Evolutionary conservation across 2,113 vertebrate species (phyloP).

Genomic region (Dicerorhinus sumatrensis): DNA sequence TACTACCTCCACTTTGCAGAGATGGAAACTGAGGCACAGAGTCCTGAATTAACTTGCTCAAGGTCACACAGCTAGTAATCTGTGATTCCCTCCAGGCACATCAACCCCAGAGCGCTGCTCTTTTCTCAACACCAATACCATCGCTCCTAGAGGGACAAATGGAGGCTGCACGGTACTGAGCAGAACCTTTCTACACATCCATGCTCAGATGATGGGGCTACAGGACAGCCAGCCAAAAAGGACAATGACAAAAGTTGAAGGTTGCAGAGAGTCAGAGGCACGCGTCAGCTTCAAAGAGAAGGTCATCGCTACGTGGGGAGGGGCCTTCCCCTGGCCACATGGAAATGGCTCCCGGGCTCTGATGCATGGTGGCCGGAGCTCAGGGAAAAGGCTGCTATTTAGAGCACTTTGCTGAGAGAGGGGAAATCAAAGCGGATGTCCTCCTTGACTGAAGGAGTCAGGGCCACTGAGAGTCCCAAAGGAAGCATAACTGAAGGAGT

Average conservation of each 20-base stretch:
- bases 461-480: not conserved
- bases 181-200: not conserved
- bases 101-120: not conserved
- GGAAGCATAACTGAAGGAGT: not conserved
- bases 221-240: not conserved
- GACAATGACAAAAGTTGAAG: not conserved
- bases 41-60: not conserved
- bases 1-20: not conserved
- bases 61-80: not conserved
- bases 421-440: not conserved
- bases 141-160: not conserved
- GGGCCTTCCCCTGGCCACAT: not conserved
- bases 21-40: not conserved
- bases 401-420: not conserved
- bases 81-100: fast-evolving
- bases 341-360: not conserved
- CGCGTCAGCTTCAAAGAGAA: not conserved
- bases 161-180: not conserved
- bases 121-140: too few relatives aligned
- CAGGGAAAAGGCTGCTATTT: not conserved
- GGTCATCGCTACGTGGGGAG: fast-evolving
- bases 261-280: not conserved
- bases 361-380: too few relatives aligned
- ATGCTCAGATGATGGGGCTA: not conserved
- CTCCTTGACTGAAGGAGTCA: not conserved